Base-by-base conservation (phyloP, 2,888 invertebrate genomes). In the Protonemura montana region DNA sequence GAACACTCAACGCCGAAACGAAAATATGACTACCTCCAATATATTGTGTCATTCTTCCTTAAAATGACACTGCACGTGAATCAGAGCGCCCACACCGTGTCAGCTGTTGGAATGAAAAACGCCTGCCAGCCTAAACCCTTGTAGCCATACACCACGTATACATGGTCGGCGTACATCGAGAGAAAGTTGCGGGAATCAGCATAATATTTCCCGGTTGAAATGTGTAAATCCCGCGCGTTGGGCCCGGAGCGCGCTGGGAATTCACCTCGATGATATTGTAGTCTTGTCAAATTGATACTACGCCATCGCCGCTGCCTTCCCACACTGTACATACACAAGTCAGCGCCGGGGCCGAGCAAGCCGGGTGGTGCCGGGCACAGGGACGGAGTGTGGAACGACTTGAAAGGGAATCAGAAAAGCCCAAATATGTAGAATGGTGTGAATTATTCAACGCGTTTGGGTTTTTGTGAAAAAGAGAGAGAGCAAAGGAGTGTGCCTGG, bases 361-460 rank as follows among this genome's bases (percentile, higher is more conserved):
- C 16, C 59, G 59, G 16, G 2, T 21, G 59, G 35, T 35, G 35
- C 59, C 59, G 59, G 59, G 59, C 59, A 10, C 59, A 13, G 59
- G 21, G 13, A 21, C 59, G 6, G 21, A 21, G 59, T 59, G 59
- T 10, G 21, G 59, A 21, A 59, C 13, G 59, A 59, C 59, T 59
- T 59, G 59, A 59, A 59, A 59, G 59, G 59, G 13, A 59, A 59
- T 59, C 59, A 59, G 59, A 59, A 59, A 59, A 59, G 13, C 59
- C 59, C 59, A 59, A 59, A 78, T 78, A 78, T 78, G 78, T 78
- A 78, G 78, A 78, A 78, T 78, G 78, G 78, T 26, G 78, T 78
- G 78, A 78, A 78, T 78, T 78, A 78, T 78, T 78, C 78, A 78
- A 78, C 78, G 78, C 26, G 78, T 78, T 28, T 26, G 26, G 28